phyloP scores from a whole-genome alignment of 2,113 vertebrate genomes.

The Campylorhamphus procurvoides region DNA sequence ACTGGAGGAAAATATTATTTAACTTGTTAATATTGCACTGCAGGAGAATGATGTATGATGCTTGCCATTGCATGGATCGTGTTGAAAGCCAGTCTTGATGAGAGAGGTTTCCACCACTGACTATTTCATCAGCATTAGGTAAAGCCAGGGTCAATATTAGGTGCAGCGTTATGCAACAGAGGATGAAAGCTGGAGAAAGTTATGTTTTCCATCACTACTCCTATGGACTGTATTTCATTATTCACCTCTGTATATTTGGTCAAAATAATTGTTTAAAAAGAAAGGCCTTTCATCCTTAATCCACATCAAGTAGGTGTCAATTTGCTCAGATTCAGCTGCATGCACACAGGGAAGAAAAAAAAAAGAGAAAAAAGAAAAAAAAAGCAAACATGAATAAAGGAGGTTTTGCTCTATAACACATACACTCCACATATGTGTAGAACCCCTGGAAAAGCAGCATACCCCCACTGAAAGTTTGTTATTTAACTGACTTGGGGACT shows the following conservation, averaged over 20 bases:
- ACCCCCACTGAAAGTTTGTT: not conserved
- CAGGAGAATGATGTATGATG: slow-evolving; percentile 48
- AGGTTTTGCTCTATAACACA: not conserved
- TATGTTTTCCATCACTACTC: not conserved
- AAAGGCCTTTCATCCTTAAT: slow-evolving; percentile 30
- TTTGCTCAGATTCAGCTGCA: slow-evolving; percentile 54
- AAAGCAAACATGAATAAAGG: not conserved
- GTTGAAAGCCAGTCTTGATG: slow-evolving; percentile 51
- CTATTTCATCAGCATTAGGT: slow-evolving; percentile 64
- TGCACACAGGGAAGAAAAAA: not conserved
- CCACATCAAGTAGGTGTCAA: slow-evolving; percentile 24
- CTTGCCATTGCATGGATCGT: slow-evolving; percentile 62
- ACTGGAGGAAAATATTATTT: slow-evolving; percentile 13
- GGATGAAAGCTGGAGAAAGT: slow-evolving; percentile 4
- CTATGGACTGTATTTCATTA: slow-evolving; percentile 44
- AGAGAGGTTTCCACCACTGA: slow-evolving; percentile 41
- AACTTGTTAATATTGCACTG: slow-evolving; percentile 60
- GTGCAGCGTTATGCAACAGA: slow-evolving; percentile 58
- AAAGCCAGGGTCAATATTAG: slow-evolving; percentile 59
- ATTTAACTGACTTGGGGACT: slow-evolving; percentile 7
- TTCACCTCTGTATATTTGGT: slow-evolving; percentile 7
- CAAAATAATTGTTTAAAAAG: slow-evolving; percentile 3
- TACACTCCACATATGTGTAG: not conserved
- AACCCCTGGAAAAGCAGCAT: slow-evolving; percentile 31
- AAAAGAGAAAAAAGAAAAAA: not conserved